Conservation (phyloP, 30 jellyfish, hydroid and myxozoan species). For the Pelagia noctiluca region DNA sequence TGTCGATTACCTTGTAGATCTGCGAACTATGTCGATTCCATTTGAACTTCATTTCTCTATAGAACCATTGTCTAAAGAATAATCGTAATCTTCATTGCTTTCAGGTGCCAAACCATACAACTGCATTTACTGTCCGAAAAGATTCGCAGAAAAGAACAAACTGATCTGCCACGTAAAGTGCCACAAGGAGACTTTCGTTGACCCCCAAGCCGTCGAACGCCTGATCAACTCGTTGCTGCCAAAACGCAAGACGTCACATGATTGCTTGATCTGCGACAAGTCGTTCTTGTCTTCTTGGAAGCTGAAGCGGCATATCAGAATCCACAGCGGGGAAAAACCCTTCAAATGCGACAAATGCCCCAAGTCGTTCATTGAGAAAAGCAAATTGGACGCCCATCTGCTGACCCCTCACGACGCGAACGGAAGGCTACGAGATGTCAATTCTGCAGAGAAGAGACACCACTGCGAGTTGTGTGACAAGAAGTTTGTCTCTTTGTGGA, state of each 20-base stretch:
- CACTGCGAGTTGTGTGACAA: conserved; percentile 56
- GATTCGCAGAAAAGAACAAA: conserved; percentile 75
- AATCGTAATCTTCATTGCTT: no score
- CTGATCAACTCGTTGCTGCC: conserved; percentile 62
- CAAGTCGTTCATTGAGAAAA: conserved; percentile 53
- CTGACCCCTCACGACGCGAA: conserved; percentile 63
- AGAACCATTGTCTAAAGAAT: no score
- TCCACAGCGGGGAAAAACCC: conserved; percentile 75
- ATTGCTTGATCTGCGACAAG: conserved; percentile 53
- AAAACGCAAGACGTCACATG: conserved; percentile 61
- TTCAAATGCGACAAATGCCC: conserved; percentile 66
- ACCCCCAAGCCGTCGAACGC: conserved; percentile 66
- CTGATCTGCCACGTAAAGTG: conserved; percentile 47
- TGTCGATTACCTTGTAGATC: no score
- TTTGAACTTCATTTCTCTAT: no score
- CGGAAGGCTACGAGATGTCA: conserved; percentile 19
- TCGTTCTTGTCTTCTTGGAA: conserved; percentile 71
- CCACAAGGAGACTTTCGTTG: conserved; percentile 73
- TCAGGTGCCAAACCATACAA: conserved; percentile 76
- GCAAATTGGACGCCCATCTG: conserved; percentile 66
- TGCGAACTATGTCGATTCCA: background rate
- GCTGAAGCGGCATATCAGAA: conserved; percentile 64
- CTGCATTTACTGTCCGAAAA: conserved; percentile 75
- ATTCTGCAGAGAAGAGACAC: conserved; percentile 45
- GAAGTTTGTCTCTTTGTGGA: conserved; percentile 70